Conservation (phyloP, 1,140 invertebrate species). For the Drosophila pandora region DNA sequence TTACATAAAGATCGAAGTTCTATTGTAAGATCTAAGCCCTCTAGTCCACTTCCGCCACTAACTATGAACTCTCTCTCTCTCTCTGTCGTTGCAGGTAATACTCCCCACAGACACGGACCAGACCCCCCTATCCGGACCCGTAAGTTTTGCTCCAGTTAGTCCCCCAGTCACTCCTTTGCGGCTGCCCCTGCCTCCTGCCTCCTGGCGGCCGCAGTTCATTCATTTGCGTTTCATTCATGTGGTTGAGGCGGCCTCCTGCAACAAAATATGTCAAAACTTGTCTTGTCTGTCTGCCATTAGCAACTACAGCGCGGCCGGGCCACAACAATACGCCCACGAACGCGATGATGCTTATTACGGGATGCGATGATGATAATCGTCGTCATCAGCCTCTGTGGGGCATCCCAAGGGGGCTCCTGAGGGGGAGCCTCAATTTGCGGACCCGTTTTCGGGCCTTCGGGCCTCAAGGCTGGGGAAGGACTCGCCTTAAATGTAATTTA, state of each 20-base stretch:
- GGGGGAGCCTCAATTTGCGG: slow-evolving; percentile 16
- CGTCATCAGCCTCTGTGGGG: background rate
- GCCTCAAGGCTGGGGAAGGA: slow-evolving; percentile 30
- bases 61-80: background rate
- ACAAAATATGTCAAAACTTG: slow-evolving; percentile 81
- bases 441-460: slow-evolving; percentile 57
- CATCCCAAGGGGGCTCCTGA: too few species aligned
- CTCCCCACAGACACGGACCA: background rate
- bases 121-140: slow-evolving; percentile 3
- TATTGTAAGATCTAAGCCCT: background rate
- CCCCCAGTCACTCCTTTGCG: slow-evolving; percentile 1
- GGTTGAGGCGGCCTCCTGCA: slow-evolving; percentile 30
- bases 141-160: slow-evolving; percentile 43
- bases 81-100: slow-evolving; percentile 62
- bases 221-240: slow-evolving; percentile 81
- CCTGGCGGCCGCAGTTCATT: slow-evolving; percentile 63
- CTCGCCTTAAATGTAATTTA: slow-evolving; percentile 80
- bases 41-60: background rate
- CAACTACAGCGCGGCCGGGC: slow-evolving; percentile 43
- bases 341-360: slow-evolving; percentile 48
- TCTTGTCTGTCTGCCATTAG: slow-evolving; percentile 81
- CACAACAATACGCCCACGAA: slow-evolving; percentile 60
- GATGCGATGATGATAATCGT: slow-evolving; percentile 40
- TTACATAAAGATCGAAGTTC: background rate
- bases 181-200: slow-evolving; percentile 17